These are phyloP conservation scores for Heteromyza rotundicornis DNA, from an alignment of 2,888 invertebrate genomes.

Conservation along the genomic window DNA sequence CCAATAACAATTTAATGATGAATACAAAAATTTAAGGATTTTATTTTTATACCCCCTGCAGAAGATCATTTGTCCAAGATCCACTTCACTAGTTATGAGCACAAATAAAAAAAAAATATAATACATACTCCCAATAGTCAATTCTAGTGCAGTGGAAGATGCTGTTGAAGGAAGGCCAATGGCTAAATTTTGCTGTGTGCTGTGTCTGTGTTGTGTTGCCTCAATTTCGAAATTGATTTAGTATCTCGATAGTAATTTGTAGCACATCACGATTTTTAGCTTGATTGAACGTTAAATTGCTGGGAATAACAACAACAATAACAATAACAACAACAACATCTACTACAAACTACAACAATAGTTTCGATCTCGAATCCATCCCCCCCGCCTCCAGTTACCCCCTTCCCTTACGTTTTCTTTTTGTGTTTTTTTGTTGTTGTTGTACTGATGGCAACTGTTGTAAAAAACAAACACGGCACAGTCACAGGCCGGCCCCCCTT, in stretches of 20 bases:
- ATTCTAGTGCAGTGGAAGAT: too few species aligned
- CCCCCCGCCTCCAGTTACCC: too few species aligned
- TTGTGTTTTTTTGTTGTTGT: too few species aligned
- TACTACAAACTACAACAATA: background rate
- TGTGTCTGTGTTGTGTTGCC: slow-evolving; percentile 1
- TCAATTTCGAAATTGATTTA: slow-evolving; percentile 22
- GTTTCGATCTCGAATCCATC: background rate
- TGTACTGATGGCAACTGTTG: too few species aligned
- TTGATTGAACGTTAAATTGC: slow-evolving; percentile 8
- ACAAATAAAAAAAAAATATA: too few species aligned
- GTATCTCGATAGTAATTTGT: slow-evolving; percentile 23
- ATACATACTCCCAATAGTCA: too few species aligned
- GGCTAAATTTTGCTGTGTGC: slow-evolving; percentile 3
- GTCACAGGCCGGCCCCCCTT: too few species aligned
- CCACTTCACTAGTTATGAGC: too few species aligned
- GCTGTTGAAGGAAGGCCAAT: slow-evolving; percentile 5
- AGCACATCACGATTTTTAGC: slow-evolving; percentile 25
- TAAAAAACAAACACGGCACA: too few species aligned
- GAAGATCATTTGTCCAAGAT: too few species aligned
- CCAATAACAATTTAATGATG: background rate
- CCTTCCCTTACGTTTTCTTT: too few species aligned
- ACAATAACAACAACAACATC: background rate
- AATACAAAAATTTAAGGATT: background rate
- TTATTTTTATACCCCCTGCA: background rate
- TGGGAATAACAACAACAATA: slow-evolving; percentile 6